Percentiles rank a stretch among this genome's conserved stretches.
Evolutionary conservation across 2,797 vertebrate genomes (phyloP).

Genomic region (Siniperca obscura): DNA sequence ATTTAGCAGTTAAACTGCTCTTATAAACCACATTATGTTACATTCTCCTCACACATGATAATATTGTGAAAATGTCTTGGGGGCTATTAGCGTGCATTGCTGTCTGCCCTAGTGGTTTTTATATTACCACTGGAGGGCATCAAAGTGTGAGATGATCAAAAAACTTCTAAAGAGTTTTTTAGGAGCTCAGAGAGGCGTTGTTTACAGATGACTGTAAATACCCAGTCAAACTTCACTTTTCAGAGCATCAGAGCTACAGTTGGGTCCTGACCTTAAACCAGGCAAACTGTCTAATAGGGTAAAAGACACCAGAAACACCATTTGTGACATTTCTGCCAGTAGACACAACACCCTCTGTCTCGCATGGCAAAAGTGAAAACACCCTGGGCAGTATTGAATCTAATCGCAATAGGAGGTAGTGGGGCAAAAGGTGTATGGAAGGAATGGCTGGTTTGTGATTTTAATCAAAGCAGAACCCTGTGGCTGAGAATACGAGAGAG

Average conservation of each 20-base stretch:
- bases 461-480: constrained; percentile 74
- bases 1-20: neutral
- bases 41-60: neutral
- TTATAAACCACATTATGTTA: neutral
- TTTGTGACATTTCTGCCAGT: constrained; percentile 33
- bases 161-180: neutral
- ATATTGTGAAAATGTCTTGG: neutral
- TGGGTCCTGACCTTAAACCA: constrained; percentile 19
- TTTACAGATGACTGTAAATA: constrained; percentile 12
- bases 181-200: neutral
- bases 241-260: constrained; percentile 1
- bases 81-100: too few species aligned
- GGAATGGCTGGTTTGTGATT: constrained; percentile 67
- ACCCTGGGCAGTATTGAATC: constrained; percentile 27
- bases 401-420: constrained; percentile 51
- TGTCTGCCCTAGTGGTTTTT: too few species aligned
- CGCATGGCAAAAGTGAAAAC: constrained; percentile 28
- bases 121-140: too few species aligned
- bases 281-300: neutral
- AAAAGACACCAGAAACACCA: constrained; percentile 26
- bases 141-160: neutral
- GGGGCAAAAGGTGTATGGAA: constrained; percentile 36
- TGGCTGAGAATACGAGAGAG: constrained; percentile 51
- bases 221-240: constrained; percentile 15
- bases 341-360: constrained; percentile 1